phyloP scores from a whole-genome alignment of 2,113 vertebrate genomes.

The Malurus elegans region DNA sequence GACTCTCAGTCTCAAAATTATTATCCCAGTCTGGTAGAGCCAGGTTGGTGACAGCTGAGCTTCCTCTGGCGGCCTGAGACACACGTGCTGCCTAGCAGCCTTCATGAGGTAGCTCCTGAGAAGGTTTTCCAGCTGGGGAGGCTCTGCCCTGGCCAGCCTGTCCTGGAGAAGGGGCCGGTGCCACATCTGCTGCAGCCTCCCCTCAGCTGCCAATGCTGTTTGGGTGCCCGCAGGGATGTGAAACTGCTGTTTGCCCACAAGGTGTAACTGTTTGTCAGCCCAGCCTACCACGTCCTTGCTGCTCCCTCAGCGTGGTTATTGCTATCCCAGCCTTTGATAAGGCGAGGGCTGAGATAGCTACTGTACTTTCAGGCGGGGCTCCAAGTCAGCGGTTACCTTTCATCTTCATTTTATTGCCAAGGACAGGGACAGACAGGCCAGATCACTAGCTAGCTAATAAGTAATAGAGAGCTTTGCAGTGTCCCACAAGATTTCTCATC shows the following conservation, averaged over 20 bases:
- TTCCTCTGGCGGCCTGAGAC: background rate
- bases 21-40: background rate
- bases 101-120: background rate
- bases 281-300: slow-evolving; percentile 77
- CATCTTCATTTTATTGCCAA: slow-evolving; percentile 89
- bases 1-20: background rate
- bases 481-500: slow-evolving; percentile 67
- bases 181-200: background rate
- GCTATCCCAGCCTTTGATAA: slow-evolving; percentile 84
- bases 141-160: background rate
- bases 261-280: slow-evolving; percentile 59
- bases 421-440: slow-evolving; percentile 77
- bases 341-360: slow-evolving; percentile 84
- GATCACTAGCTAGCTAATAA: slow-evolving; percentile 84
- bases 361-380: slow-evolving; percentile 86
- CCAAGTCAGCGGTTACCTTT: slow-evolving; percentile 86
- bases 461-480: slow-evolving; percentile 84
- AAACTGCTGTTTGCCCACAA: slow-evolving; percentile 45
- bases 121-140: background rate
- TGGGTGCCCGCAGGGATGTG: background rate
- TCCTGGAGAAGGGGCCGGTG: background rate
- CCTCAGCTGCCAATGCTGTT: background rate
- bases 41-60: background rate
- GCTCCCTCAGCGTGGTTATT: slow-evolving; percentile 81
- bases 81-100: rapidly evolving